These are phyloP conservation scores for Odontamblyopus rebecca DNA, from an alignment of 2,797 vertebrate species.

Conservation along the genomic window DNA sequence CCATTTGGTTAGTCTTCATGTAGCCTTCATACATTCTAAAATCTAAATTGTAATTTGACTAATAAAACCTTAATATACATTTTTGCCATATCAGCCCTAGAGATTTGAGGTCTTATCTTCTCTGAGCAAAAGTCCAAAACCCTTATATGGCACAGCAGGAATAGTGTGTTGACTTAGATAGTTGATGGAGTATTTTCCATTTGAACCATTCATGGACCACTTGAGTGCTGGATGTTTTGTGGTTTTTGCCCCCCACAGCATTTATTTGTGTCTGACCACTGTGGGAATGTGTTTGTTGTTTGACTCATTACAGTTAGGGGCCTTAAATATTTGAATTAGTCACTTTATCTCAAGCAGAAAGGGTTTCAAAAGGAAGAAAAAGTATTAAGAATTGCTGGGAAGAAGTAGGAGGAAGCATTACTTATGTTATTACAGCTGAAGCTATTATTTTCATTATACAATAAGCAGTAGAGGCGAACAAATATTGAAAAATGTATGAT, in stretches of 20 bases:
- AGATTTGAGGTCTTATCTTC: too few relatives aligned
- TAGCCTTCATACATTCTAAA: too few relatives aligned
- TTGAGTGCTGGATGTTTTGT: slow-evolving; percentile 28
- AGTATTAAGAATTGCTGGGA: neutral
- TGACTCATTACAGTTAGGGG: slow-evolving; percentile 10
- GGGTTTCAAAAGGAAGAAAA: slow-evolving; percentile 27
- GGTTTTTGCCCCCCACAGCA: slow-evolving; percentile 22
- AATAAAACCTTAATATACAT: too few relatives aligned
- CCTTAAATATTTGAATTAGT: slow-evolving; percentile 66
- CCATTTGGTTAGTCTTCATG: too few relatives aligned
- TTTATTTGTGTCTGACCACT: slow-evolving; percentile 39
- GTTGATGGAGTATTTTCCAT: slow-evolving; percentile 26
- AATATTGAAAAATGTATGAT: neutral
- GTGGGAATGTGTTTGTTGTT: slow-evolving; percentile 28
- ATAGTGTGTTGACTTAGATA: slow-evolving; percentile 26
- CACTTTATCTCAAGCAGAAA: slow-evolving; percentile 28
- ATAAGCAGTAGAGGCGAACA: neutral
- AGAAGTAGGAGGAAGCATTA: neutral
- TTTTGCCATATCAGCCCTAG: too few relatives aligned
- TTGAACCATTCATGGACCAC: slow-evolving; percentile 64
- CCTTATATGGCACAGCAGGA: slow-evolving; percentile 63
- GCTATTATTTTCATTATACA: neutral
- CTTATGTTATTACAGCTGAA: neutral
- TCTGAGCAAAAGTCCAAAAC: neutral
- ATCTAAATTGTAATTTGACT: too few relatives aligned